phyloP scores from a whole-genome alignment of 2,888 invertebrate species.

The Caenorhabditis sinica region DNA sequence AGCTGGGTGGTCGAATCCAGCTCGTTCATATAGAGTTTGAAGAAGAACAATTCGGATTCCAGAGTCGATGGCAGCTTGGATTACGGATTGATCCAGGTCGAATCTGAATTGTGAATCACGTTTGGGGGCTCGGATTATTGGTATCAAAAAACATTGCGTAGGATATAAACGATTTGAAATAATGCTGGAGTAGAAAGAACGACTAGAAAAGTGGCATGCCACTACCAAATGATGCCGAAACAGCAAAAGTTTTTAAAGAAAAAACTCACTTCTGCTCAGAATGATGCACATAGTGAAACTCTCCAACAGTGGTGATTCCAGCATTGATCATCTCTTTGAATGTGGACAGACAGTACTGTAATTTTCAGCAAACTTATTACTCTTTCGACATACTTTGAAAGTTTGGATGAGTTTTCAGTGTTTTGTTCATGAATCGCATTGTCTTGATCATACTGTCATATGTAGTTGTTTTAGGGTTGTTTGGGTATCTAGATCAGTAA shows the following conservation, averaged over 20 bases:
- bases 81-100: constrained; percentile 79
- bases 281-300: constrained; percentile 83
- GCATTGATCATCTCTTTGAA: constrained; percentile 82
- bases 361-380: background rate
- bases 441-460: no score
- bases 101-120: no score
- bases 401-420: no score
- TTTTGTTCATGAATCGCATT: no score
- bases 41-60: constrained; percentile 81
- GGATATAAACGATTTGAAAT: no score
- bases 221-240: background rate
- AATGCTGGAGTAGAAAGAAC: no score
- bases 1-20: constrained; percentile 76
- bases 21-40: constrained; percentile 80
- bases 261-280: constrained; percentile 64
- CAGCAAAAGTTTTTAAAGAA: background rate
- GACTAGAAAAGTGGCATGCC: background rate
- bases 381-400: no score
- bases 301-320: constrained; percentile 83
- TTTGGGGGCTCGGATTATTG: no score
- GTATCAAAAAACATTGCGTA: no score
- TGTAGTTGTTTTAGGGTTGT: no score
- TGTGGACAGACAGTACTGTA: constrained; percentile 78
- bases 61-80: constrained; percentile 79
- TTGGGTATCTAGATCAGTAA: no score